Base-by-base conservation (phyloP, 1,140 invertebrate species). In the Aphelinus atriplicis region DNA sequence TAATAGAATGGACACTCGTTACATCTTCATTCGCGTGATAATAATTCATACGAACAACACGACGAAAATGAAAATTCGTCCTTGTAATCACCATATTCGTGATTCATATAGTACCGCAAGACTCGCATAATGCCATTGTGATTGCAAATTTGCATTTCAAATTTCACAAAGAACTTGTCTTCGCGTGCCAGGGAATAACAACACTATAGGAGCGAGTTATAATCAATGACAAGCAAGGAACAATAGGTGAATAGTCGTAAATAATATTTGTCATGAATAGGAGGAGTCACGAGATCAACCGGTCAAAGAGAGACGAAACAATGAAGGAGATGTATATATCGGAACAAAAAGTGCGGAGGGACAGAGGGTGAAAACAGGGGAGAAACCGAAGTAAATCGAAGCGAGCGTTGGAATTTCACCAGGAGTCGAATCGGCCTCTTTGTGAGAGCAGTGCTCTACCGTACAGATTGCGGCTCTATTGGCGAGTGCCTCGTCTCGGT, bases 371-470 rank as follows among this genome's bases (percentile, higher is more conserved):
- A 71, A 61, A 55, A 48, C 43, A 42, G 50, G 58, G 61, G 56
- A 68, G 64, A 61, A 45, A 62, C 61, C 65, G 72, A 68, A 62
- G 72, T 67, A 62, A 73, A 73, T 51, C 56, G 47, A 50, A 45
- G 9, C 43, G 26, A 56, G 26, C 26, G 26, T 66, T 45, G 58
- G 58, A 45, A n/a, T 66, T 66, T 63, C 45, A 46, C 61, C 10
- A 51, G 48, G 5, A 46, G 57, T 4, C 7, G 47, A 60, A 71
- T 62, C 68, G 47, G n/a, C 63, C 51, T 66, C 26, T 26, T 66
- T 73, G 71, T 71, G 42, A 67, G 42, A 26, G 67, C 57, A 4
- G 26, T 26, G 26, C 26, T 26, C 26, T 26, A 26, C 26, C 26
- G 26, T 26, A 26, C 26, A 26, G 26, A 26, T 26, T 46, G 48